These are phyloP conservation scores for Sebastes miniatus DNA, from an alignment of 2,797 vertebrate species.

Conservation along the genomic window DNA sequence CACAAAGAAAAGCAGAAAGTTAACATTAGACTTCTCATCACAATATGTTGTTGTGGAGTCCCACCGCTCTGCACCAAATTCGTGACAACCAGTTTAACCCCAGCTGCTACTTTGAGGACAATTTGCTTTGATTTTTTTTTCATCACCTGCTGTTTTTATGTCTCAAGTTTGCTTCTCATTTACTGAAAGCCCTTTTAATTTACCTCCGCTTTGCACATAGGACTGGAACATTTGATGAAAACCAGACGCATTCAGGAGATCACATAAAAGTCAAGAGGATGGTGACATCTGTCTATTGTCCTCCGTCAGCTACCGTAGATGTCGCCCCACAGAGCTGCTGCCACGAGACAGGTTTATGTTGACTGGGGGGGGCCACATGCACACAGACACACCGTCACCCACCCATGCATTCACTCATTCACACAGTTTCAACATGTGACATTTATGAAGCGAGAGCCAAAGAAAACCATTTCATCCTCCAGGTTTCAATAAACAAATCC, in stretches of 20 bases:
- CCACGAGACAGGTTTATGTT: constrained; percentile 57
- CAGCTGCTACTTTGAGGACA: not conserved
- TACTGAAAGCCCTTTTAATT: constrained; percentile 44
- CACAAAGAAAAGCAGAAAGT: no score
- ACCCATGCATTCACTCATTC: constrained; percentile 31
- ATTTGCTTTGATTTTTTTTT: constrained; percentile 32
- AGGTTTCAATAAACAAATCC: constrained; percentile 57
- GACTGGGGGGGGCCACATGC: not conserved
- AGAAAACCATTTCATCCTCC: constrained; percentile 71
- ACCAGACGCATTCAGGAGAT: constrained; percentile 14
- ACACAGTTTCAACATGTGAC: constrained; percentile 61
- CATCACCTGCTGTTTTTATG: constrained; percentile 44
- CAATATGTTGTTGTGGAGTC: not conserved
- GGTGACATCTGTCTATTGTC: constrained; percentile 73
- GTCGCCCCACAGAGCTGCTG: constrained; percentile 32
- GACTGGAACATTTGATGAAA: constrained; percentile 47
- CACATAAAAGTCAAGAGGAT: constrained; percentile 56
- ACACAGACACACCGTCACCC: constrained; percentile 22
- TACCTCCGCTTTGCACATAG: constrained; percentile 8
- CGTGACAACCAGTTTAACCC: not conserved
- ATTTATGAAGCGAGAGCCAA: constrained; percentile 78
- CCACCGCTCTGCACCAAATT: not conserved
- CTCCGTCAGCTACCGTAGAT: constrained; percentile 53
- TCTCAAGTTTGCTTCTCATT: constrained; percentile 49
- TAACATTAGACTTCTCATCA: not conserved